These are phyloP conservation scores for Megalopta genalis DNA, from an alignment of 1,140 invertebrate genomes.

Conservation along the genomic window DNA sequence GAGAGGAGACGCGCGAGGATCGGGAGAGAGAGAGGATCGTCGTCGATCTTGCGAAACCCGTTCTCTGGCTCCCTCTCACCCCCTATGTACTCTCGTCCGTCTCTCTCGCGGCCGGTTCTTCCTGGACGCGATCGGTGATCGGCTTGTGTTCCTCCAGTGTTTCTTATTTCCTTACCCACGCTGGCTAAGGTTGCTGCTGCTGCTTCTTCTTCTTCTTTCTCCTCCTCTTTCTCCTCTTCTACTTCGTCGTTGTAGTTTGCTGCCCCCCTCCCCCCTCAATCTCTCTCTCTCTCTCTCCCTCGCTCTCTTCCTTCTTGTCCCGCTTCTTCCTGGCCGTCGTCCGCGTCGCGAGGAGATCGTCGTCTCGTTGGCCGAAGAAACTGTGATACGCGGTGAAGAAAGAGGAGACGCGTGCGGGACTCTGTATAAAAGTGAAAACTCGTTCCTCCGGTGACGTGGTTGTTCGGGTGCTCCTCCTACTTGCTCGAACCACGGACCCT, in stretches of 20 bases:
- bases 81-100: background rate
- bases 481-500: background rate
- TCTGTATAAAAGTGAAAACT: conserved; percentile 59
- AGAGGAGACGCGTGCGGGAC: conserved; percentile 28
- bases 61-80: conserved; percentile 21
- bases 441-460: conserved; percentile 33
- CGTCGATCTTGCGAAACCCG: conserved; percentile 20
- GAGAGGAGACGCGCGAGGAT: background rate
- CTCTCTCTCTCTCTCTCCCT: background rate
- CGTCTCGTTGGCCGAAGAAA: conserved; percentile 16
- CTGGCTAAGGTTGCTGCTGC: background rate
- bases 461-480: background rate
- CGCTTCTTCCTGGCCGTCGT: background rate
- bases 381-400: conserved; percentile 36
- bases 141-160: conserved; percentile 38
- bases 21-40: conserved; percentile 5
- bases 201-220: no score
- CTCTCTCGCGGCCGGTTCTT: conserved; percentile 20
- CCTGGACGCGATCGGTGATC: conserved; percentile 42
- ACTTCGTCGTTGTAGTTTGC: background rate
- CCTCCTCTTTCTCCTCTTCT: background rate
- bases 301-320: background rate
- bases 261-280: background rate
- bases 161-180: conserved; percentile 21
- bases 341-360: background rate